These are phyloP conservation scores for Drosophila sucinea DNA, from an alignment of 1,140 invertebrate species.

Conservation along the genomic window DNA sequence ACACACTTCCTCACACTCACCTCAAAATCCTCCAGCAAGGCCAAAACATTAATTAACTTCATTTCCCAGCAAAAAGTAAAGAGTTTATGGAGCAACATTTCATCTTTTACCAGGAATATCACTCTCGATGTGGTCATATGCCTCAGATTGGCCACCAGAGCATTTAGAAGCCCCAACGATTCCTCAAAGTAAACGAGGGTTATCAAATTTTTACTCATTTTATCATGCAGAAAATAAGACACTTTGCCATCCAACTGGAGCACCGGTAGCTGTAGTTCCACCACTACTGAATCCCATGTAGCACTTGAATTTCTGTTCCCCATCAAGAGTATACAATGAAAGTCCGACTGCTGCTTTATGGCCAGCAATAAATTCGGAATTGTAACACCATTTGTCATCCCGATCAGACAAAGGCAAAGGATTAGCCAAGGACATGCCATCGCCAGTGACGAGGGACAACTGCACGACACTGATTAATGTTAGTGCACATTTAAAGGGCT, in stretches of 20 bases:
- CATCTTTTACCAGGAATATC: slow-evolving; percentile 42
- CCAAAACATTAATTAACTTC: slow-evolving; percentile 65
- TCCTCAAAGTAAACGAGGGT: slow-evolving; percentile 39
- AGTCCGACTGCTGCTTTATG: slow-evolving; percentile 48
- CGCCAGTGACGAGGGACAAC: slow-evolving; percentile 39
- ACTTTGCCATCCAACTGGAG: slow-evolving; percentile 56
- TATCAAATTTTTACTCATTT: slow-evolving; percentile 35
- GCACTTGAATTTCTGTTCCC: slow-evolving; percentile 39
- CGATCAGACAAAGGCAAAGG: slow-evolving; percentile 33
- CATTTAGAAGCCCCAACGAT: slow-evolving; percentile 40
- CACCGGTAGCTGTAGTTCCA: slow-evolving; percentile 37
- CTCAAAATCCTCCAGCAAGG: slow-evolving; percentile 49
- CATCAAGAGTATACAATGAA: slow-evolving; percentile 55
- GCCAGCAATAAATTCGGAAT: slow-evolving; percentile 46
- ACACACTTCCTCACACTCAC: slow-evolving; percentile 13
- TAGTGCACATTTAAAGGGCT: slow-evolving; percentile 68
- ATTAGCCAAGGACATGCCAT: slow-evolving; percentile 43
- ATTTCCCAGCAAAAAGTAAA: slow-evolving; percentile 62
- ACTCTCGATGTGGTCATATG: slow-evolving; percentile 63
- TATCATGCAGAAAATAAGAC: slow-evolving; percentile 46
- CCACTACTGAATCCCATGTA: slow-evolving; percentile 36
- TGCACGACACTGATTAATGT: slow-evolving; percentile 46
- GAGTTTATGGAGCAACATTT: slow-evolving; percentile 28
- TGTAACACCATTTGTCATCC: slow-evolving; percentile 11
- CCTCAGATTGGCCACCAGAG: slow-evolving; percentile 50